Base-by-base conservation (phyloP, 2,797 vertebrate genomes). In the Darevskia mixta region DNA sequence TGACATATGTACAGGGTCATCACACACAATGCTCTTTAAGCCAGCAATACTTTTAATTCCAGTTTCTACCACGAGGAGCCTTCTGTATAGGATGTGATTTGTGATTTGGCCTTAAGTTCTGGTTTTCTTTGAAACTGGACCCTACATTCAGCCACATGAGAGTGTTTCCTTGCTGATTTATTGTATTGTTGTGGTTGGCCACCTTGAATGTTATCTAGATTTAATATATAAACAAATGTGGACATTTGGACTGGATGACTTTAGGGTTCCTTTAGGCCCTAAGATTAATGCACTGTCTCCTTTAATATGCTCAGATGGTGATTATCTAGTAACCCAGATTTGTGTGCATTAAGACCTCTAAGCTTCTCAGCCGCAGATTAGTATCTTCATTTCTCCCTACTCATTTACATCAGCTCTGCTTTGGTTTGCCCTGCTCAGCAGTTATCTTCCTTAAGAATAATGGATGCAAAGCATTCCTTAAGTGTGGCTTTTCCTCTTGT, bases 331-430 rank as follows among this genome's bases (percentile, higher is more conserved):
- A 72, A 49, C 49, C 78, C 35, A 85, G 32, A 55, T 27, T 72
- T 79, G 49, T 41, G 45, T 80, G 38, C 45, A 80, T 61, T 86
- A 86, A 80, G 45, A 80, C 9, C 11, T 17, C 73, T 80, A 86
- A 86, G 69, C 77, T 80, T 5, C 55, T 41, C 45, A 72, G 49
- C 35, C 23, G 18, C 2, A 69, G 41, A 38, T 79, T 71, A 71
- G 20, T 55, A 35, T 55, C 9, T 79, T n/a, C 45, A 72, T 80
- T 55, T 72, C 27, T 80, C 38, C n/a, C 38, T 15, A 69, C 10
- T 58, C 69, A 71, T 45, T 71, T 45, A 71, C 29, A 49, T 86
- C 66, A 35, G n/a, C 32, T 71, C 20, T 71, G n/a, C 32, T 58
- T 43, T 43, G 45, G 25, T 64, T 86, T 35, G 35, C 25, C 72